Evolutionary conservation across 2,888 invertebrate genomes (phyloP).

Genomic region (Dasypolia templi): DNA sequence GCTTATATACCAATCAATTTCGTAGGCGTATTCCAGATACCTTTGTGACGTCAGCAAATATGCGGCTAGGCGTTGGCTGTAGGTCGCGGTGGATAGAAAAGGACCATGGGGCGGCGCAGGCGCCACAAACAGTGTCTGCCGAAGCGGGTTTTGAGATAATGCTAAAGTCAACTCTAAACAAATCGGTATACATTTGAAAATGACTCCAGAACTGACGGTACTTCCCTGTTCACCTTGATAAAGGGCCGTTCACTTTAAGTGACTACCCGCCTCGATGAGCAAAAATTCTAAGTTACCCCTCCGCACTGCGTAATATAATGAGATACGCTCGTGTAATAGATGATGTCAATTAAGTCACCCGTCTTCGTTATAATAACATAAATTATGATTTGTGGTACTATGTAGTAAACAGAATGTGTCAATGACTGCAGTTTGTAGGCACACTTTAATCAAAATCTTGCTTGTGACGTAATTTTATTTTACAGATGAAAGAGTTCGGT

Average conservation of each 20-base stretch:
- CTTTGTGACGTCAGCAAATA: conserved; percentile 84
- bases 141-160: conserved; percentile 24
- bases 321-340: conserved; percentile 33
- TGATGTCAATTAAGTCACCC: conserved; percentile 44
- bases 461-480: conserved; percentile 14
- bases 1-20: conserved; percentile 84
- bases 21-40: conserved; percentile 85
- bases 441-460: conserved; percentile 26
- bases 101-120: conserved; percentile 69
- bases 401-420: conserved; percentile 37
- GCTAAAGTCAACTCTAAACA: conserved; percentile 65
- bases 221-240: conserved; percentile 86
- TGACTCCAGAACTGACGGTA: conserved; percentile 66
- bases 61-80: conserved; percentile 82
- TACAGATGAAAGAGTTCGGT: conserved; percentile 1
- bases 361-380: conserved; percentile 32
- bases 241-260: conserved; percentile 81
- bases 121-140: conserved; percentile 52
- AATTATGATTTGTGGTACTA: conserved; percentile 35
- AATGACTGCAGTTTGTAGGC: conserved; percentile 29
- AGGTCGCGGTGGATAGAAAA: conserved; percentile 77
- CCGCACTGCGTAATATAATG: conserved; percentile 36
- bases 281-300: conserved; percentile 54
- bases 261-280: conserved; percentile 49
- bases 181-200: conserved; percentile 71